A percentile compares a stretch with the other conserved stretches of the same genome.
Evolutionary conservation across 2,113 vertebrate species (phyloP).

Genomic region (Cololabis saira): DNA sequence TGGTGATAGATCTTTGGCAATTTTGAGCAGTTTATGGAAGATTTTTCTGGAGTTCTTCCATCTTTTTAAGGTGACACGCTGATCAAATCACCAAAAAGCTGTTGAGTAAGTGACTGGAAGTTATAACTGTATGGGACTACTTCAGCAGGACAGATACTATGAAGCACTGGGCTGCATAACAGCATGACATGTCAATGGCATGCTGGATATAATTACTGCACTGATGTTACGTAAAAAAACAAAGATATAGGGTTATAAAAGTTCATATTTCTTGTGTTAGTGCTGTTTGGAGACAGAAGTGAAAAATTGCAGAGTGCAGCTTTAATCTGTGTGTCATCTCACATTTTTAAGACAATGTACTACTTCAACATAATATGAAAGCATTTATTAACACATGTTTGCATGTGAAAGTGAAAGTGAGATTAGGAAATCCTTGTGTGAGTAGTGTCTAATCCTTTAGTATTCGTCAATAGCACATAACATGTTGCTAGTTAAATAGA

Average conservation of each 20-base stretch:
- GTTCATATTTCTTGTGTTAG: neutral
- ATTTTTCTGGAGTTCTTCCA: too few species aligned
- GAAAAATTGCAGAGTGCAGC: conserved; percentile 35
- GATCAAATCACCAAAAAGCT: too few species aligned
- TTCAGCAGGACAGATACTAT: too few species aligned
- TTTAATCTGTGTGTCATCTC: conserved; percentile 36
- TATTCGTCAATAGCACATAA: conserved; percentile 26
- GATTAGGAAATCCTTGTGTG: conserved; percentile 34
- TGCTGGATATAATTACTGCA: neutral
- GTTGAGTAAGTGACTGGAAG: too few species aligned
- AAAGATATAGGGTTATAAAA: neutral
- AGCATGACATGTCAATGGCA: neutral
- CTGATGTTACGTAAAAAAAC: too few species aligned
- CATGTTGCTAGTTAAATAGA: conserved; percentile 24
- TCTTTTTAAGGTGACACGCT: too few species aligned
- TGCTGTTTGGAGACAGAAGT: neutral
- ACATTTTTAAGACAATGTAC: conserved; percentile 35
- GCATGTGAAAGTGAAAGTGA: conserved; percentile 51
- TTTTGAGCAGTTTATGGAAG: too few species aligned
- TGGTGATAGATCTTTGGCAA: too few species aligned
- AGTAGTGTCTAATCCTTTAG: conserved; percentile 31
- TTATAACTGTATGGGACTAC: too few species aligned
- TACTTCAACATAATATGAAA: conserved; percentile 38
- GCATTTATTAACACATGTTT: conserved; percentile 33
- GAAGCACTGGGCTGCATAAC: too few species aligned